A percentile compares a stretch with the other conserved stretches of the same genome.
phyloP scores from a whole-genome alignment of 2,113 vertebrate species.

The Amphiprion percula region DNA sequence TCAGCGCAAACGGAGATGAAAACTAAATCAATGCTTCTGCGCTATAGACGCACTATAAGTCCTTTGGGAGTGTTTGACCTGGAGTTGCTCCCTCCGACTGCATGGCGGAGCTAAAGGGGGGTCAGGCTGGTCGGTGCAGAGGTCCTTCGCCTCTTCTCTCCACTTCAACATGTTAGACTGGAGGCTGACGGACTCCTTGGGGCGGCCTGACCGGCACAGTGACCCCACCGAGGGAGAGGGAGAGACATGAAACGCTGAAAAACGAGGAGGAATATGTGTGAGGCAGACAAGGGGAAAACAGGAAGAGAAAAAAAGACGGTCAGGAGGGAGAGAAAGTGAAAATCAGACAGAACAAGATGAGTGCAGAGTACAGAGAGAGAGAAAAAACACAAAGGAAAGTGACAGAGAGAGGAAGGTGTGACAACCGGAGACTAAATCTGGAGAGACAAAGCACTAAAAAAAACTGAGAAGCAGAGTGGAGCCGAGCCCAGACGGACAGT shows the following conservation, averaged over 20 bases:
- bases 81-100: constrained; percentile 46
- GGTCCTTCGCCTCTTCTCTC: constrained; percentile 18
- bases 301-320: constrained; percentile 24
- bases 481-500: constrained; percentile 40
- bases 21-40: constrained; percentile 11
- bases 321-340: constrained; percentile 40
- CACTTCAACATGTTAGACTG: constrained; percentile 29
- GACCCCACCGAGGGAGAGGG: constrained; percentile 20
- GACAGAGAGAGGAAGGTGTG: constrained; percentile 59
- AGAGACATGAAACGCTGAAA: constrained; percentile 8
- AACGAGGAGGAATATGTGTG: constrained; percentile 13
- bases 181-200: constrained; percentile 41
- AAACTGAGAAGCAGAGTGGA: constrained; percentile 13
- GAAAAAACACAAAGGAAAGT: constrained; percentile 35
- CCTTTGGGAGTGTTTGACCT: constrained; percentile 54
- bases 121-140: constrained; percentile 40
- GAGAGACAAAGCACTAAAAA: constrained; percentile 55
- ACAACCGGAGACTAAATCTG: constrained; percentile 57
- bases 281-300: not conserved
- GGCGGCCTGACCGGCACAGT: constrained; percentile 29
- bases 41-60: constrained; percentile 16
- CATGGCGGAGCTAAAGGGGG: constrained; percentile 33
- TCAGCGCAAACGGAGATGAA: constrained; percentile 21
- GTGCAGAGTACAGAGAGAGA: constrained; percentile 10
- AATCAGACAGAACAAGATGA: constrained; percentile 53